A percentile compares a stretch with the other conserved stretches of the same genome.
Evolutionary conservation across 2,888 invertebrate genomes (phyloP).

Genomic region (Marasmarcha lunaedactyla): DNA sequence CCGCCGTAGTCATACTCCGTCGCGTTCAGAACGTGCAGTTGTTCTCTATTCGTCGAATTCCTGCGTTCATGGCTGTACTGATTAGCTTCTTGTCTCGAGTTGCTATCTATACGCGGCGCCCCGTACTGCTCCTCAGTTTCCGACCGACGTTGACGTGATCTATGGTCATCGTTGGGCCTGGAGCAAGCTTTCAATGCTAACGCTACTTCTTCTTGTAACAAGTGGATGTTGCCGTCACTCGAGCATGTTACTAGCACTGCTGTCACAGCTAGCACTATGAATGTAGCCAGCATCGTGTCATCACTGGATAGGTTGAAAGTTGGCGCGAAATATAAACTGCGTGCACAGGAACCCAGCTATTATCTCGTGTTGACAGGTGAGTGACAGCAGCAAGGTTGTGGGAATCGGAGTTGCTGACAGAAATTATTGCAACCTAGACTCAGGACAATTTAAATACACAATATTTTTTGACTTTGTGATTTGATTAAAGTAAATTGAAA

Average conservation of each 20-base stretch:
- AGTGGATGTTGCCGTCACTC: conserved; percentile 48
- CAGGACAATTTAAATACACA: not conserved
- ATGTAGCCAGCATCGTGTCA: conserved; percentile 26
- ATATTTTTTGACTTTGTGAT: not conserved
- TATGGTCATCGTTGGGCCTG: conserved; percentile 15
- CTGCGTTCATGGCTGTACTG: conserved; percentile 38
- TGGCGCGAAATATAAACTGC: conserved; percentile 25
- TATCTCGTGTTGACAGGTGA: conserved; percentile 29
- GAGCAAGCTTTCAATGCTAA: conserved; percentile 40
- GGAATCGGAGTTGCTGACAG: no score
- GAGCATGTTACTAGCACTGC: conserved; percentile 29
- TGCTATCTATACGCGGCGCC: conserved; percentile 32
- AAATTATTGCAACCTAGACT: no score
- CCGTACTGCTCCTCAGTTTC: conserved; percentile 23
- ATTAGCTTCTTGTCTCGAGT: conserved; percentile 25
- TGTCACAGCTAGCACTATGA: conserved; percentile 26
- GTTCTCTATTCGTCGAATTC: conserved; percentile 30
- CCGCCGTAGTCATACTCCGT: conserved; percentile 35
- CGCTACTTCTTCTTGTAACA: conserved; percentile 51
- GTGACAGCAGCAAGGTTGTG: conserved; percentile 21
- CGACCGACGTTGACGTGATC: conserved; percentile 14
- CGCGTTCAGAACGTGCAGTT: conserved; percentile 32
- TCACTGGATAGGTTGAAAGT: conserved; percentile 12
- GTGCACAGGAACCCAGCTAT: conserved; percentile 34
- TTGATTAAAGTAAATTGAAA: not conserved